Evolutionary conservation across 2,113 vertebrate species (phyloP).

Genomic region (Chaetorhynchus papuensis): DNA sequence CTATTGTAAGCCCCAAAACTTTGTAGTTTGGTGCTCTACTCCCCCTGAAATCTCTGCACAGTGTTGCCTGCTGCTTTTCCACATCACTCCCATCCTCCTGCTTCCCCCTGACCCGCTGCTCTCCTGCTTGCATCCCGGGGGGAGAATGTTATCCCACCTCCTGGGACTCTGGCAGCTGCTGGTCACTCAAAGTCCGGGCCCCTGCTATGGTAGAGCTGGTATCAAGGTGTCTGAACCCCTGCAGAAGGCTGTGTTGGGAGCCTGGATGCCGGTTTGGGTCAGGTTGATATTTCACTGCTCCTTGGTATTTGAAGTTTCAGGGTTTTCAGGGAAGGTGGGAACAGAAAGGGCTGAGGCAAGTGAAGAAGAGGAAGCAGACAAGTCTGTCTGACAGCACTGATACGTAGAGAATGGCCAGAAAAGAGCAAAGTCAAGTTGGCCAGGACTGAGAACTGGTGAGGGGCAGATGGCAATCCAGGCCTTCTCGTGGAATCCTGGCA

Average conservation of each 20-base stretch:
- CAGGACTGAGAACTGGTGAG: background rate
- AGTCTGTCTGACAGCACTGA: background rate
- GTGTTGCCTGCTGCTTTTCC: background rate
- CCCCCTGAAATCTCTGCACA: background rate
- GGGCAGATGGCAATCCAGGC: background rate
- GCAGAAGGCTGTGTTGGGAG: background rate
- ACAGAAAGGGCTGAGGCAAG: background rate
- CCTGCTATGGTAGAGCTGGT: accelerated
- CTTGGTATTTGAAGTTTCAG: background rate
- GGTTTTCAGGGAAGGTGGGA: background rate
- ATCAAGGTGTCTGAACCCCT: background rate
- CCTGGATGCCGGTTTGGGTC: background rate
- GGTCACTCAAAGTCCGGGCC: background rate
- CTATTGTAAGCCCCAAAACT: background rate
- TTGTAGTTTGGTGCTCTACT: background rate
- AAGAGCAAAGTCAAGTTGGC: background rate
- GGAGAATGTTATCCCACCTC: background rate
- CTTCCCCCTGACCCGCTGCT: accelerated
- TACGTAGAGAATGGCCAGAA: background rate
- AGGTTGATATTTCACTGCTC: background rate
- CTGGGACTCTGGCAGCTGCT: background rate
- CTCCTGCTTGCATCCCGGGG: background rate
- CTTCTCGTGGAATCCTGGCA: background rate
- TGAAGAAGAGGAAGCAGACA: background rate
- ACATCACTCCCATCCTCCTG: accelerated